A percentile compares a stretch with the other conserved stretches of the same genome.
Conservation (phyloP, 2,797 vertebrate species). For the Trachurus trachurus region DNA sequence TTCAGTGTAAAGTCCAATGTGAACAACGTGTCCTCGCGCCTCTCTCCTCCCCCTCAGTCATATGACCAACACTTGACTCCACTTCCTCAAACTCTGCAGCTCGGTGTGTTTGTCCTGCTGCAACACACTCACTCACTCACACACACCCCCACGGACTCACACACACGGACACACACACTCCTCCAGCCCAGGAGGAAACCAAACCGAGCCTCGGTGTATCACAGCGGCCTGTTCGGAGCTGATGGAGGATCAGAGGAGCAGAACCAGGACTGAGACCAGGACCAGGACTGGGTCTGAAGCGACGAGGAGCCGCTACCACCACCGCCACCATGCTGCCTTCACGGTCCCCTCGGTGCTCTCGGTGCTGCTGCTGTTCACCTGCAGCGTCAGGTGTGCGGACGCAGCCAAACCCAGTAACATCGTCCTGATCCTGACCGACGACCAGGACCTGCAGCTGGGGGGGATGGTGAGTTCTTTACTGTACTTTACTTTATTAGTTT, state of each 20-base stretch:
- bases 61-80: slow-evolving; percentile 70
- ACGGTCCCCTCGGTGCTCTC: slow-evolving; percentile 31
- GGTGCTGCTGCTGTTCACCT: slow-evolving; percentile 67
- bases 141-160: not conserved
- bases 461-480: slow-evolving; percentile 84
- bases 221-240: not conserved
- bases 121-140: not conserved
- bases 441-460: slow-evolving; percentile 86
- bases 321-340: not conserved
- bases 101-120: not conserved
- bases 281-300: slow-evolving; percentile 2
- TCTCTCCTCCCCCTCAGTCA: slow-evolving; percentile 64
- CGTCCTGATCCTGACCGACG: slow-evolving; percentile 86
- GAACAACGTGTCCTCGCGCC: slow-evolving; percentile 36
- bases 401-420: slow-evolving; percentile 78
- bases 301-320: not conserved
- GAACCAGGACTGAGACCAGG: slow-evolving; percentile 26
- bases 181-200: slow-evolving; percentile 13
- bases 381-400: slow-evolving; percentile 74
- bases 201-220: not conserved
- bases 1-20: not conserved
- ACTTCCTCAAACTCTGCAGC: slow-evolving; percentile 79
- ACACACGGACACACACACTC: not conserved
- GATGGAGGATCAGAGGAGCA: slow-evolving; percentile 56
- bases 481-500: no score